Evolutionary conservation across 2,113 vertebrate genomes (phyloP), one percentile per base, ranked within the genome.

Genomic region (Ammodytes dubius): DNA sequence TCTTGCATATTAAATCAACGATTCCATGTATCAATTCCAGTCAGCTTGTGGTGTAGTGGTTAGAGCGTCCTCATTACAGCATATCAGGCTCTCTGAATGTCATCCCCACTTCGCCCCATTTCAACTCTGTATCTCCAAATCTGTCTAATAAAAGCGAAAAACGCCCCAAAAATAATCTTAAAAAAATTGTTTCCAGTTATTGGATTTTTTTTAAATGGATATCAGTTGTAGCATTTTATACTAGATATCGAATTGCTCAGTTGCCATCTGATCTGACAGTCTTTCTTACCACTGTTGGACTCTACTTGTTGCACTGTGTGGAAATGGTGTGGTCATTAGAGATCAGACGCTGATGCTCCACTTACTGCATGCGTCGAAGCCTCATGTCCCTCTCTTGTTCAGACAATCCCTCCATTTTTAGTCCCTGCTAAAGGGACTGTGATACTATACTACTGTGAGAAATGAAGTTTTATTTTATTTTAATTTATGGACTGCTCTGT

Each of bases 321-420:
- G 53, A 14, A 47, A 37, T 7, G 35, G 49, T 65, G 75, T 75
- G 73, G 15, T 63, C 66, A 67, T 46, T 58, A 59, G 52, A 69
- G 58, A 45, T 76, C 77, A 80, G 65, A 71, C 80, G 58, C 70
- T 69, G 64, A 10, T 19, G 56, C 49, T 63, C 14, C 54, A 64
- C 42, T 43, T 15, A 6, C 35, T 69, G n/a, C 49, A 39, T 19
- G 7, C 46, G 53, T 59, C 40, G 60, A 66, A 54, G 46, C 43
- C 7, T 70, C 49, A 60, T 75, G 66, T 79, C 54, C 63, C 59
- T 67, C 56, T 47, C 37, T 11, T 19, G 43, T 54, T 54, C 19
- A 35, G 19, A 70, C 35, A 57, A 6, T 42, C 27, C 27, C 17
- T 68, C 15, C 50, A 68, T 58, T 85, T 69, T 59, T 63, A 40